These are phyloP conservation scores for Pteromalus puparum DNA, from an alignment of 1,140 invertebrate genomes.

Conservation along the genomic window DNA sequence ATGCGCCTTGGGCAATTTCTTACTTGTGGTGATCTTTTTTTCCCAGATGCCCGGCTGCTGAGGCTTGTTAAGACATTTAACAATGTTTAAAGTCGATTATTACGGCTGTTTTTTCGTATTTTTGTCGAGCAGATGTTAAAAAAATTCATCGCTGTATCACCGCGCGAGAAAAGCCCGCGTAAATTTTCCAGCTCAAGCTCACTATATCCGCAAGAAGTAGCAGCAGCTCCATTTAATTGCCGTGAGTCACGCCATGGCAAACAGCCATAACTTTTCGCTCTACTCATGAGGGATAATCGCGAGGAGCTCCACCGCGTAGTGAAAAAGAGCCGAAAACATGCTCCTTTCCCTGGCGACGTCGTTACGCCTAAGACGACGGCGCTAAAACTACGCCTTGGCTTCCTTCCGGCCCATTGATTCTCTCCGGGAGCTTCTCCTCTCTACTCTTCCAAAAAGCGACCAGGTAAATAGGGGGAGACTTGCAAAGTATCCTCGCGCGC, in stretches of 20 bases:
- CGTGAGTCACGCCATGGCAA: constrained; percentile 49
- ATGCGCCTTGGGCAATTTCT: not conserved
- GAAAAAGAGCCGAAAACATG: constrained; percentile 45
- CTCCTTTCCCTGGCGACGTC: not conserved
- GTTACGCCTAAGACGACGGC: constrained; percentile 7
- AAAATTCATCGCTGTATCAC: too few species aligned
- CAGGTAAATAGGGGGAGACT: constrained; percentile 66
- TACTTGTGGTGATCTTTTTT: not conserved
- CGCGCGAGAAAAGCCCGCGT: not conserved
- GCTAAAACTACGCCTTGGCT: constrained; percentile 52
- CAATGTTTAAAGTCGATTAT: not conserved
- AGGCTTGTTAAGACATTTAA: not conserved
- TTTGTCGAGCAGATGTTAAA: too few species aligned
- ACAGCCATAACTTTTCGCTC: constrained; percentile 49
- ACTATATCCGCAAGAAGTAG: not conserved
- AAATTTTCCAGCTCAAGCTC: not conserved
- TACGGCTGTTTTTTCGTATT: not conserved
- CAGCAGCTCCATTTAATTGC: constrained; percentile 45
- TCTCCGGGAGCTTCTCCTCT: not conserved
- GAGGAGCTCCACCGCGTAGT: not conserved
- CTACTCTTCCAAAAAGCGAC: constrained; percentile 20
- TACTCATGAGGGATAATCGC: constrained; percentile 50
- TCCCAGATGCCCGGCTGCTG: not conserved
- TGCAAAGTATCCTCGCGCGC: constrained; percentile 57
- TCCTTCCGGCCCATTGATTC: constrained; percentile 66